These are phyloP conservation scores for Bactericera cockerelli DNA, from an alignment of 1,140 invertebrate genomes.

Conservation along the genomic window DNA sequence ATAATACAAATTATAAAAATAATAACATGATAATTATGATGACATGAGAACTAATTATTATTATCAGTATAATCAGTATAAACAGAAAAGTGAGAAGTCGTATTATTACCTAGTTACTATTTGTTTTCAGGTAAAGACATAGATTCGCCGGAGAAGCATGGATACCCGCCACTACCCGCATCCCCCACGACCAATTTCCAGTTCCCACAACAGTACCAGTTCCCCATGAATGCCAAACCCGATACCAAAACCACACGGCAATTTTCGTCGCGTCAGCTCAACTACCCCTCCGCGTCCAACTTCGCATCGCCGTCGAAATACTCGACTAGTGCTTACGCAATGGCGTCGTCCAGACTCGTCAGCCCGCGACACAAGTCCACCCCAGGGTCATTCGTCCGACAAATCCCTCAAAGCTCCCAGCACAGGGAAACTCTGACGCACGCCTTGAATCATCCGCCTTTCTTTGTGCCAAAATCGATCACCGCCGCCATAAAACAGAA, in stretches of 20 bases:
- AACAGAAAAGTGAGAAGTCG: too few species aligned
- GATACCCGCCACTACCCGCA: not conserved
- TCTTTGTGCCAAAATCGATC: conserved; percentile 6
- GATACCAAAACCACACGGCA: not conserved
- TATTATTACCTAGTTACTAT: too few species aligned
- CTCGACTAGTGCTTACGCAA: not conserved
- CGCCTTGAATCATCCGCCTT: not conserved
- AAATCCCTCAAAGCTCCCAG: not conserved
- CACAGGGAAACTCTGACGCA: conserved; percentile 5
- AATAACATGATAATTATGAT: too few species aligned
- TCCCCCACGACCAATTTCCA: not conserved
- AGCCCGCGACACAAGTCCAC: not conserved
- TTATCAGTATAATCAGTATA: too few species aligned
- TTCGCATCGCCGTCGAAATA: not conserved
- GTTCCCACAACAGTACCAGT: not conserved
- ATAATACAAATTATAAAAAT: too few species aligned
- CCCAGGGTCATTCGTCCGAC: not conserved
- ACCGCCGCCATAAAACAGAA: not conserved
- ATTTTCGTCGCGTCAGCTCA: not conserved
- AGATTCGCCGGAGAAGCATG: not conserved
- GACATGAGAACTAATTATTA: too few species aligned
- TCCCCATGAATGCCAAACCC: not conserved
- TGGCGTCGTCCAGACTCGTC: not conserved
- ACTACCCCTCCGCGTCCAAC: too few species aligned
- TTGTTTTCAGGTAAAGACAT: not conserved